Base-by-base conservation (phyloP, 2,888 invertebrate genomes). In the Galerucella calmariensis region DNA sequence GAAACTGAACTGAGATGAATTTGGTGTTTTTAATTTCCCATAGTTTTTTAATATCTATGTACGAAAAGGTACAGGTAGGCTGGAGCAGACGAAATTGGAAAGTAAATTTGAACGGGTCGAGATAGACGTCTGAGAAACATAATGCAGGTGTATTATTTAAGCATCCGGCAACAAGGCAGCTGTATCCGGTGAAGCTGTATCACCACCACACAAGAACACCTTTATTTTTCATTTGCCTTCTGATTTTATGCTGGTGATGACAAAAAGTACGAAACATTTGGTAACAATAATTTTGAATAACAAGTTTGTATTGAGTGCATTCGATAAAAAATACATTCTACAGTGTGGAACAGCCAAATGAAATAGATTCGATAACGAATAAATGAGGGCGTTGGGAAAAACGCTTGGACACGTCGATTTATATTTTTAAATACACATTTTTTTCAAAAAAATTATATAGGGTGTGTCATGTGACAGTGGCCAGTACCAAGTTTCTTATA, bases 101-200 rank as follows among this genome's bases (percentile, higher is more conserved):
- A 82, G 82, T 82, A 82, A 81, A 82, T 83, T 83, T 82, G 79
- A 82, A 82, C 82, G 79, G 82, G 79, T 79, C 79, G 80, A 81
- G 80, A 81, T 81, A 82, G 82, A 83, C 82, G 83, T 83, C 83
- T 84, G 83, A 84, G 83, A 85, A 84, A 83, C 82, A 83, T 80
- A 81, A 82, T 84, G 85, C 86, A 85, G 82, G 83, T 87, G 87
- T 86, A 84, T 84, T 84, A 82, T 84, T 83, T 81, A 83, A 82
- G 83, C 84, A 85, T 86, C 85, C 85, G 84, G 85, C 84, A 83
- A 80, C 82, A 75, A 77, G 81, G 85, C 87, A 87, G 87, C 87
- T 87, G 87, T 87, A 87, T 87, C 87, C 87, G 87, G 87, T 84
- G 84, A 85, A 82, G 83, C 83, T 83, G 83, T 82, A 81, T 79